A percentile compares a stretch with the other conserved stretches of the same genome.
Conservation (phyloP, 2,888 invertebrate genomes). For the Empis livida region DNA sequence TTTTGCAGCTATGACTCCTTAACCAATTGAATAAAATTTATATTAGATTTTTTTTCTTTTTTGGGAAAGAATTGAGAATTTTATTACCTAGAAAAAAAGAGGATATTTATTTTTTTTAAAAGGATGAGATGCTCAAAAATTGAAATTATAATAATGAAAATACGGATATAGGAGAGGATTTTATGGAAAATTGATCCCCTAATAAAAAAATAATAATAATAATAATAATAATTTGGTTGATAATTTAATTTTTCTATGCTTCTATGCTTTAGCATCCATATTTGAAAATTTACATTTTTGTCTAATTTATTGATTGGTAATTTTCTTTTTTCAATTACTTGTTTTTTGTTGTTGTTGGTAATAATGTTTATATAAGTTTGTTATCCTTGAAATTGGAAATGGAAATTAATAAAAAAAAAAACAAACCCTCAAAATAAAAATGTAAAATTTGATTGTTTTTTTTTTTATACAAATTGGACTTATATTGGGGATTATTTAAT, state of each 20-base stretch:
- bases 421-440: not conserved
- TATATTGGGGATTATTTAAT: not conserved
- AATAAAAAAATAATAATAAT: not conserved
- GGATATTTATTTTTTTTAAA: not conserved
- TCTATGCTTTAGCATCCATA: not conserved
- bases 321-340: slow-evolving; percentile 9
- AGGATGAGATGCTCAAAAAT: not conserved
- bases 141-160: not conserved
- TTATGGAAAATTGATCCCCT: not conserved
- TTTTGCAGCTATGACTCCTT: too few species aligned
- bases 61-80: too few species aligned
- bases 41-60: too few species aligned
- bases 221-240: too few species aligned
- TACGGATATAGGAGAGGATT: not conserved
- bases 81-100: too few species aligned
- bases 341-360: too few species aligned
- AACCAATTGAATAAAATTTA: too few species aligned
- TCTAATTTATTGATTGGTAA: slow-evolving; percentile 14
- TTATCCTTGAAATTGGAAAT: not conserved
- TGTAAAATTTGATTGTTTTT: not conserved
- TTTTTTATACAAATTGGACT: not conserved
- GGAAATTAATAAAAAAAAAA: not conserved
- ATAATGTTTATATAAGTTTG: not conserved
- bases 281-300: not conserved
- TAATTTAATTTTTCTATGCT: not conserved